Base-by-base conservation (phyloP, 2,797 vertebrate genomes). In the Pangasius krempfi region DNA sequence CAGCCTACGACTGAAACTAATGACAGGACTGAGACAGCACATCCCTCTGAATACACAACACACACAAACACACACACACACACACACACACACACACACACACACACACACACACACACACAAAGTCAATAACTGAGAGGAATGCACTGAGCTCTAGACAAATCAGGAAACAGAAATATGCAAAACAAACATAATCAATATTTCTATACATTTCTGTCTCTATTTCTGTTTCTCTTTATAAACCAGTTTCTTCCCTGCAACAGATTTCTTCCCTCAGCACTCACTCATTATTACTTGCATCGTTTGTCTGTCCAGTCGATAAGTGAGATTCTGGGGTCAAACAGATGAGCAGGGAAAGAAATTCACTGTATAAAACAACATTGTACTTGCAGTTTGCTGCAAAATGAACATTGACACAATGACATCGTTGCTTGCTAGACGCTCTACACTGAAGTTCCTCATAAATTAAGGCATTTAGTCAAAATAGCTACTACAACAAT, bases 1-100 rank as follows among this genome's bases (percentile, higher is more conserved):
- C 56, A 81, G 75, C 30, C 30, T 27, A 62, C 47, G 56, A 88
- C 70, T 70, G 37, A 82, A 44, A 82, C 47, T 52, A 89, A 86
- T 87, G 60, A 88, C 54, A 58, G 37, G 18, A 40, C 33, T 40
- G 54, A 60, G 33, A 37, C 78, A 80, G 50, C 18, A 58, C 78
- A 80, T 50, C 20, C 40, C 25, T 47, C 16, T 47, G 4, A 44
- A 18, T 22, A 47, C 22, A 30, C 68, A 37, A 70, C 68, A 70
- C 33, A 75, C 37, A 73, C 70, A 70, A 27, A 66, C 64, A 64
- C 60, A 62, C 60, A 62, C 64, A 37, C 30, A 37, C 68, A 70
- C 68, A 72, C 68, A 72, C 33, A 37, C 30, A 37, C 68, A 70
- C 68, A 72, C 68, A 72, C 33, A 72, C 13, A 72, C 68, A 72